Conservation (phyloP, 2,888 invertebrate species). For the Ectemnius lituratus region DNA sequence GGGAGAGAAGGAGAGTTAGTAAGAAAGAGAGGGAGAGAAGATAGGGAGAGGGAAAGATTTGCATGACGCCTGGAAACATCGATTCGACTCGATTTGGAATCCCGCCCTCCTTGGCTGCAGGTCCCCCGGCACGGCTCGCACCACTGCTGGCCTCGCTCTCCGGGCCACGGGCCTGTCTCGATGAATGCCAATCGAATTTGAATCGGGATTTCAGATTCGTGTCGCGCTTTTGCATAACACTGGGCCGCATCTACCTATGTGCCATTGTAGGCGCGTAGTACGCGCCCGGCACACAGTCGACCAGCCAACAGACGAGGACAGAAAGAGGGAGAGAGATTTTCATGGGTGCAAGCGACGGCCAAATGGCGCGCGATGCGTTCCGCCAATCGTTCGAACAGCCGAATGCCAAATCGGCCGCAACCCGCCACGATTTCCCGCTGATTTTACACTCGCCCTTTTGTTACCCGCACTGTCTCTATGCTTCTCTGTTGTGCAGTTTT, state of each 20-base stretch:
- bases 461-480: constrained; percentile 9
- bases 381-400: constrained; percentile 54
- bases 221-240: constrained; percentile 67
- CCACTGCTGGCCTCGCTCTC: constrained; percentile 24
- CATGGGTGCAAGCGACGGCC: constrained; percentile 50
- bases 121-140: not conserved
- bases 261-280: too few relatives aligned
- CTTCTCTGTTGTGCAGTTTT: not conserved
- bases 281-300: too few relatives aligned
- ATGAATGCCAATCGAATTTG: constrained; percentile 55
- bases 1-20: not conserved
- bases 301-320: not conserved
- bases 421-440: constrained; percentile 52
- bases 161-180: constrained; percentile 30
- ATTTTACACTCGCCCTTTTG: constrained; percentile 40
- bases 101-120: constrained; percentile 11
- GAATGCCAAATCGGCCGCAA: constrained; percentile 59
- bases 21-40: not conserved
- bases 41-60: constrained; percentile 16
- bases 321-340: constrained; percentile 12
- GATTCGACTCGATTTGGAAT: constrained; percentile 59
- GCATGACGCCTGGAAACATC: constrained; percentile 53
- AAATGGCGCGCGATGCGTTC: constrained; percentile 58
- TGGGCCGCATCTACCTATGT: constrained; percentile 31
- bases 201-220: constrained; percentile 64